Conservation (phyloP, 2,113 vertebrate species). For the Peromyscus leucopus region DNA sequence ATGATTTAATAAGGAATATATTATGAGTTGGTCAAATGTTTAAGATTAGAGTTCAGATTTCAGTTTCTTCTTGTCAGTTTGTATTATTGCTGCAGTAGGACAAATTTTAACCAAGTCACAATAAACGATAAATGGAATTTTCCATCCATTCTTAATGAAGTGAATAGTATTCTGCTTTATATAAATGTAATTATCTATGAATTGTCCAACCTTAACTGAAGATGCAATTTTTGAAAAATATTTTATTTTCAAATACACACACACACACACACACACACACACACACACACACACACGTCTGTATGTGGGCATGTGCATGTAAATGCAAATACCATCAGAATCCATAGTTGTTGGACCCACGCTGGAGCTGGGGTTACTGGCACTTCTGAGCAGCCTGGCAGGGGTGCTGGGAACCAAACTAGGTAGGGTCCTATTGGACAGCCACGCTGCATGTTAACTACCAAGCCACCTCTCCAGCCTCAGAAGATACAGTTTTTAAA, state of each 20-base stretch:
- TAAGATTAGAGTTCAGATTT: neutral
- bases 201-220: neutral
- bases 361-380: neutral
- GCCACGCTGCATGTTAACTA: neutral
- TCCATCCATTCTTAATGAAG: neutral
- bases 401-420: neutral
- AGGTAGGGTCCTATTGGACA: neutral
- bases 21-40: neutral
- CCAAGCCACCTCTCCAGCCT: too few species aligned
- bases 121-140: constrained; percentile 44
- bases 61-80: neutral
- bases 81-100: neutral
- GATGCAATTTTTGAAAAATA: neutral
- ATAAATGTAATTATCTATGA: neutral
- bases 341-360: neutral
- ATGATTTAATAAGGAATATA: neutral
- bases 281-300: too few species aligned
- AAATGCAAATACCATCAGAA: neutral
- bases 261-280: too few species aligned
- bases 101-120: neutral
- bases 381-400: neutral
- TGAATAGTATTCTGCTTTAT: neutral
- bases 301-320: neutral
- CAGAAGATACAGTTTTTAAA: neutral
- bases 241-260: neutral